Evolutionary conservation across 2,113 vertebrate species (phyloP).

Genomic region (Chitala chitala): DNA sequence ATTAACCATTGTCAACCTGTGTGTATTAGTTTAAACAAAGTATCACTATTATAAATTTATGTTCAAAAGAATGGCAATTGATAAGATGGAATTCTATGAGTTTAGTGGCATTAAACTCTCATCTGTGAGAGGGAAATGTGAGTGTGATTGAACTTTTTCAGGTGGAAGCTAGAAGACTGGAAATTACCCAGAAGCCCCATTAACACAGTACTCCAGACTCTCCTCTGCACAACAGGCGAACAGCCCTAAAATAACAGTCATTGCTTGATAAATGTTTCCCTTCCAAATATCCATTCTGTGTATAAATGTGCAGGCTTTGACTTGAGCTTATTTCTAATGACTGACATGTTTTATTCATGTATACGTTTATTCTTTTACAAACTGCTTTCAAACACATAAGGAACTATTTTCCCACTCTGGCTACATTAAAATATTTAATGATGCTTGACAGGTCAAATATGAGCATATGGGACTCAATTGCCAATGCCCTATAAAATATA

Average conservation of each 20-base stretch:
- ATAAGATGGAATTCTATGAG: constrained; percentile 54
- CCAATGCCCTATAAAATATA: background rate
- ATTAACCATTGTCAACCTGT: too few relatives aligned
- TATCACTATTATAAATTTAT: too few relatives aligned
- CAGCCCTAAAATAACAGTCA: background rate
- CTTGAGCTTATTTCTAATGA: background rate
- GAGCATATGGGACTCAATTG: background rate
- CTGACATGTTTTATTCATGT: background rate
- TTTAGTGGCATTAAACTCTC: constrained; percentile 59
- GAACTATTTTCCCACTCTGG: background rate
- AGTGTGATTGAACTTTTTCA: constrained; percentile 62
- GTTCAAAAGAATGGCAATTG: constrained; percentile 40
- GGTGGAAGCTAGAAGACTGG: constrained; percentile 61
- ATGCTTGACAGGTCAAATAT: background rate
- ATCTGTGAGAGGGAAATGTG: constrained; percentile 45
- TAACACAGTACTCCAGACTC: constrained; percentile 66
- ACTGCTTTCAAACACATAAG: background rate
- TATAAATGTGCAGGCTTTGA: background rate
- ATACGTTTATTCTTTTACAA: background rate
- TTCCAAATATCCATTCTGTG: background rate
- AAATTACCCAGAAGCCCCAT: constrained; percentile 63
- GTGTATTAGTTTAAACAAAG: too few relatives aligned
- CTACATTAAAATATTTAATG: background rate
- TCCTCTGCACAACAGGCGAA: constrained; percentile 58
- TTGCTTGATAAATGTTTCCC: constrained; percentile 2